Evolutionary conservation across 2,888 invertebrate species (phyloP).

Genomic region (Trichogramma dendrolimi): DNA sequence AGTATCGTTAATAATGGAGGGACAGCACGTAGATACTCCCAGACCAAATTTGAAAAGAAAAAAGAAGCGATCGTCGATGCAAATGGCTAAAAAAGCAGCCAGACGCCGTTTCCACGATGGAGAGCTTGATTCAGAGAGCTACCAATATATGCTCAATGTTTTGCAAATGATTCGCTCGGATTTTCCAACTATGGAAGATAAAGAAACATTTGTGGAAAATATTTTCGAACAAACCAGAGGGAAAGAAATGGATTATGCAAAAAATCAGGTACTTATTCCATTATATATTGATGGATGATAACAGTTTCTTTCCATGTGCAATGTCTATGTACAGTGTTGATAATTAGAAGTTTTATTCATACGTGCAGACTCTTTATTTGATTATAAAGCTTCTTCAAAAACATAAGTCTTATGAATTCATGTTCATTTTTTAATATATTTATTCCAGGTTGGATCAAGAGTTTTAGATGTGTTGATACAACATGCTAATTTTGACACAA

Average conservation of each 20-base stretch:
- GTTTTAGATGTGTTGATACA: constrained; percentile 73
- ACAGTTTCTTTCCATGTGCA: too few relatives aligned
- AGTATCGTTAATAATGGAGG: constrained; percentile 1
- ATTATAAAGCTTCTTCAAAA: not conserved
- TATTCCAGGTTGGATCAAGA: constrained; percentile 62
- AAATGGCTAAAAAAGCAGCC: constrained; percentile 73
- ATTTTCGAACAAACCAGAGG: constrained; percentile 69
- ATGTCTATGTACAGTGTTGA: too few relatives aligned
- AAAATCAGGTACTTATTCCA: constrained; percentile 60
- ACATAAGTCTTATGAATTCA: not conserved
- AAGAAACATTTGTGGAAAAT: constrained; percentile 69
- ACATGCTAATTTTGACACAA: constrained; percentile 60
- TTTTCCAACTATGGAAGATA: constrained; percentile 68
- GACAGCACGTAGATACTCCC: constrained; percentile 10
- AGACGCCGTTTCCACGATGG: constrained; percentile 58
- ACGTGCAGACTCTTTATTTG: not conserved
- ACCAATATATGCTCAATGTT: constrained; percentile 73
- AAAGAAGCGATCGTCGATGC: constrained; percentile 64
- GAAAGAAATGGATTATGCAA: constrained; percentile 68
- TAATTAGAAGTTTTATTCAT: too few relatives aligned
- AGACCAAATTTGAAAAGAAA: constrained; percentile 55
- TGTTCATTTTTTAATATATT: not conserved
- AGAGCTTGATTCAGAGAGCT: constrained; percentile 68
- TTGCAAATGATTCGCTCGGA: constrained; percentile 66
- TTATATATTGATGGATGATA: too few relatives aligned